Evolutionary conservation across 1,140 invertebrate genomes (phyloP).

Genomic region (Trachelipus rathkii): DNA sequence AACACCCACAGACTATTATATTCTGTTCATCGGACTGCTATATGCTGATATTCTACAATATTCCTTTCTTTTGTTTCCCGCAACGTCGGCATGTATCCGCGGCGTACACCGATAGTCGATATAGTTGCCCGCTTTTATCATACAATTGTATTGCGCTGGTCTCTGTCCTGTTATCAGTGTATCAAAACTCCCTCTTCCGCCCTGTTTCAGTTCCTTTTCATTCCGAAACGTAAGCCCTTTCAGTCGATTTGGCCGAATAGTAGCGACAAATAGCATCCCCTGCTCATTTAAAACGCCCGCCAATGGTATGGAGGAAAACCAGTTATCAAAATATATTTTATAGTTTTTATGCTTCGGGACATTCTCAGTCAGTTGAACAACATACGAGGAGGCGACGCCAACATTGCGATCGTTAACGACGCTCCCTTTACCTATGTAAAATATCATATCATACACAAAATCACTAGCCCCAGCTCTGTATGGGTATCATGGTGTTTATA

Average conservation of each 20-base stretch:
- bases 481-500: not conserved
- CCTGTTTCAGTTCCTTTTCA: slow-evolving; percentile 43
- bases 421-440: not conserved
- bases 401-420: not conserved
- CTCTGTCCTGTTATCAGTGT: slow-evolving; percentile 44
- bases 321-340: not conserved
- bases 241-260: slow-evolving; percentile 49
- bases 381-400: not conserved
- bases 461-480: not conserved
- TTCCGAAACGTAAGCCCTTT: slow-evolving; percentile 47
- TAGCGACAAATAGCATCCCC: slow-evolving; percentile 27
- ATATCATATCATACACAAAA: too few species aligned
- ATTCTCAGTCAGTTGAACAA: too few species aligned
- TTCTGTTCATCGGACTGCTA: slow-evolving; percentile 50
- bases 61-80: slow-evolving; percentile 46
- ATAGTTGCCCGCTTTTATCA: slow-evolving; percentile 52
- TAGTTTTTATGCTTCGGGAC: not conserved
- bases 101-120: slow-evolving; percentile 50
- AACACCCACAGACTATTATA: slow-evolving; percentile 51
- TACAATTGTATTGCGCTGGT: slow-evolving; percentile 50
- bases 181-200: slow-evolving; percentile 42
- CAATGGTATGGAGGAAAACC: not conserved
- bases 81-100: slow-evolving; percentile 47
- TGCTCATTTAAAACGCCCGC: not conserved
- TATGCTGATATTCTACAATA: slow-evolving; percentile 49